Conservation (phyloP, 2,113 vertebrate species). For the Notothenia coriiceps region DNA sequence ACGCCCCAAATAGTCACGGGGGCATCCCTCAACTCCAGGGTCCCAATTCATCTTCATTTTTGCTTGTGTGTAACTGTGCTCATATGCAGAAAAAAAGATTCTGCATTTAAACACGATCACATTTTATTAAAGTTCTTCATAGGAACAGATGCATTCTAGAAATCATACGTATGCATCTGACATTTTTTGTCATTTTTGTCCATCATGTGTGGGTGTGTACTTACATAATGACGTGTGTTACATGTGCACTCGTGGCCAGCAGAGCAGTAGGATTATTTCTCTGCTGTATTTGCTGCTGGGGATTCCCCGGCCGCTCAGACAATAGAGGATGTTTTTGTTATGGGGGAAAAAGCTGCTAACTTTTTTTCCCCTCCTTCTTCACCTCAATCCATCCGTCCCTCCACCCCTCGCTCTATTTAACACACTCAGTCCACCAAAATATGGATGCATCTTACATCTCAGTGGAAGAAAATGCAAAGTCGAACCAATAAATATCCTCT, state of each 20-base stretch:
- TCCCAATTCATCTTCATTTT: not conserved
- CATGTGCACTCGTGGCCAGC: not conserved
- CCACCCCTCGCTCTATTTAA: slow-evolving; percentile 28
- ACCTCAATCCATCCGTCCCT: slow-evolving; percentile 43
- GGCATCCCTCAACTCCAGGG: not conserved
- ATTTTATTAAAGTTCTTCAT: slow-evolving; percentile 22
- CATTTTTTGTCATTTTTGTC: slow-evolving; percentile 30
- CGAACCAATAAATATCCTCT: slow-evolving; percentile 42
- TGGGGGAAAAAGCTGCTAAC: slow-evolving; percentile 49
- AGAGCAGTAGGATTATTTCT: slow-evolving; percentile 47
- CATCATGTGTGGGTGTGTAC: slow-evolving; percentile 32
- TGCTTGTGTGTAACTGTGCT: not conserved
- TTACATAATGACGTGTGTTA: slow-evolving; percentile 3
- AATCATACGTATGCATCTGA: slow-evolving; percentile 21
- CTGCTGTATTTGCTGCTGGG: slow-evolving; percentile 51
- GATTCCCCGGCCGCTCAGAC: slow-evolving; percentile 66
- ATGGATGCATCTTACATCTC: slow-evolving; percentile 36
- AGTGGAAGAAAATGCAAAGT: slow-evolving; percentile 41
- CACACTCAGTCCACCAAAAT: slow-evolving; percentile 28
- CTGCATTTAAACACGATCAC: not conserved
- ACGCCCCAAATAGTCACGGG: not conserved
- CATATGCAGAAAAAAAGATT: slow-evolving; percentile 10
- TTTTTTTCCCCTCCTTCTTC: slow-evolving; percentile 18
- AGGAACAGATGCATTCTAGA: slow-evolving; percentile 19
- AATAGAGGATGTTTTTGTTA: slow-evolving; percentile 63